phyloP scores from a whole-genome alignment of 2,113 vertebrate species.

The Macaca nemestrina region DNA sequence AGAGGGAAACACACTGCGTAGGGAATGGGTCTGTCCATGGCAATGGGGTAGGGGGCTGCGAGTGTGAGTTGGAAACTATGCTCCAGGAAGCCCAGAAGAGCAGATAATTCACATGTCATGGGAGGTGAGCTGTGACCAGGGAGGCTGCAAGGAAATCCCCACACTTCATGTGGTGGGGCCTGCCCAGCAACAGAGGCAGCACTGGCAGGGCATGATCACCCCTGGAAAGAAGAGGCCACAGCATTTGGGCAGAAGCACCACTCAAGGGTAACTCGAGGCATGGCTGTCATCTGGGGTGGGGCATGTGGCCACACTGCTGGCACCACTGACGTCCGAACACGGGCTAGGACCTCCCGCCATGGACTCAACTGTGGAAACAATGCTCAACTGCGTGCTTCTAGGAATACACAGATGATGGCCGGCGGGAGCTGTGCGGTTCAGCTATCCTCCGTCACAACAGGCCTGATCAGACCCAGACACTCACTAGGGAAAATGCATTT shows the following conservation, averaged over 20 bases:
- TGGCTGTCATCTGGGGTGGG: rapidly evolving
- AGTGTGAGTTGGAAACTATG: neutral
- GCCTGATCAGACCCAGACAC: constrained; percentile 1
- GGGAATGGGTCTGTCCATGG: rapidly evolving
- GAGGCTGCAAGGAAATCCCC: neutral
- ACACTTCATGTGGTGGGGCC: rapidly evolving
- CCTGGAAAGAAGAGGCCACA: neutral
- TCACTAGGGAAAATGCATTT: neutral
- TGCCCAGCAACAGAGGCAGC: rapidly evolving
- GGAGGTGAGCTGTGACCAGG: neutral
- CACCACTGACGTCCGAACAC: neutral
- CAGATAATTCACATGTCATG: rapidly evolving
- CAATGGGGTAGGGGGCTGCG: rapidly evolving
- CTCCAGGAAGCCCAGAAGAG: too few relatives aligned
- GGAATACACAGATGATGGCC: rapidly evolving
- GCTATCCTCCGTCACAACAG: neutral
- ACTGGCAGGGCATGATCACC: rapidly evolving
- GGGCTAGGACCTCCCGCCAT: rapidly evolving
- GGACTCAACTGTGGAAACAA: neutral
- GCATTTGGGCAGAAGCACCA: neutral
- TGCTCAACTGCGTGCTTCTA: neutral
- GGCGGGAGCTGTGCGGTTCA: neutral
- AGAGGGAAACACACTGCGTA: too few relatives aligned
- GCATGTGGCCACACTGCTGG: too few relatives aligned
- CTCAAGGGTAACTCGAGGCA: rapidly evolving